Evolutionary conservation across 2,113 vertebrate genomes (phyloP).

Genomic region (Planiliza haematocheilus): DNA sequence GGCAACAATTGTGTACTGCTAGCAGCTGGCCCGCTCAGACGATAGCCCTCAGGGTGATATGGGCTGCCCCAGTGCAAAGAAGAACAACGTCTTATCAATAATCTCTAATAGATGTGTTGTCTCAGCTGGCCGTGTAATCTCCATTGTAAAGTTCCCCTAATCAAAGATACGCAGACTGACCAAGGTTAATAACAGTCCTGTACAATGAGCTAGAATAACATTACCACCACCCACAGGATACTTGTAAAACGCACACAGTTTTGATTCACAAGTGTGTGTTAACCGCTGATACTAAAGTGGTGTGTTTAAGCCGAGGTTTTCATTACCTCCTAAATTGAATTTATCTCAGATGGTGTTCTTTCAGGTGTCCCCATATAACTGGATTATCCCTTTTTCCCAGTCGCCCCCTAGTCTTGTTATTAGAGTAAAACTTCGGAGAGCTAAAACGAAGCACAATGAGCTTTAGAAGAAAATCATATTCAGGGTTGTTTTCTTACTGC

Average conservation of each 20-base stretch:
- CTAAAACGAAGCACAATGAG: background rate
- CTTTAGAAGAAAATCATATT: background rate
- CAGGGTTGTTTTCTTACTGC: background rate
- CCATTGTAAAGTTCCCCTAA: constrained; percentile 41
- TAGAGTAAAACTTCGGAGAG: constrained; percentile 24
- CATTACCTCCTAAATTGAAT: constrained; percentile 61
- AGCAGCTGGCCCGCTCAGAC: constrained; percentile 53
- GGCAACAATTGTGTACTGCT: constrained; percentile 69
- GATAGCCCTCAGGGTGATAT: constrained; percentile 62
- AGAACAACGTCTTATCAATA: constrained; percentile 56
- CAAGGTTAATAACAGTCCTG: constrained; percentile 40
- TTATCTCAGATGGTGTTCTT: constrained; percentile 61
- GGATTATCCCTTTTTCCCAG: constrained; percentile 48
- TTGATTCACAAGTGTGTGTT: constrained; percentile 35
- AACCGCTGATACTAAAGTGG: constrained; percentile 41
- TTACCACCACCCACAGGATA: constrained; percentile 21
- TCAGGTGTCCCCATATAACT: constrained; percentile 58
- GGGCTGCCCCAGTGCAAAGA: constrained; percentile 42
- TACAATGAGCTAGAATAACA: constrained; percentile 32
- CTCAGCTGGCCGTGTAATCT: constrained; percentile 64
- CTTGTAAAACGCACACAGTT: constrained; percentile 31
- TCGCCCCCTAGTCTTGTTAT: constrained; percentile 25
- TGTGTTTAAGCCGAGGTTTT: constrained; percentile 41
- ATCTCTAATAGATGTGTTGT: constrained; percentile 61
- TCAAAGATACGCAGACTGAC: constrained; percentile 44